A percentile compares a stretch with the other conserved stretches of the same genome.
Evolutionary conservation across 2,113 vertebrate genomes (phyloP).

Genomic region (Hyaena hyaena): DNA sequence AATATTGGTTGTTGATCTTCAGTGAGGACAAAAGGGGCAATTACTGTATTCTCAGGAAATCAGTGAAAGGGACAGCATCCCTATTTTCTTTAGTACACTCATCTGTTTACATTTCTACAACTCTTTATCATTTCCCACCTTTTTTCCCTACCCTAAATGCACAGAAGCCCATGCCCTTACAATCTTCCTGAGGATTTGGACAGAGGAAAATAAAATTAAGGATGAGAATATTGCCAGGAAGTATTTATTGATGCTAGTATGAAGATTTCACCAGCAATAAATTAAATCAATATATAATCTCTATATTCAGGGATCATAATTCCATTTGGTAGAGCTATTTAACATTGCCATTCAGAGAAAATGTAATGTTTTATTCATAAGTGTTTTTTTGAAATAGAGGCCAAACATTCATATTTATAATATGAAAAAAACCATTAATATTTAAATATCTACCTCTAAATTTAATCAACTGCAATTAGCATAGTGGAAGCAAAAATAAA

Average conservation of each 20-base stretch:
- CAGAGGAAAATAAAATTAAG: constrained; percentile 33
- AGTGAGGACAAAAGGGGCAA: background rate
- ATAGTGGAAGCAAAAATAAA: constrained; percentile 72
- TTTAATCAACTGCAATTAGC: constrained; percentile 77
- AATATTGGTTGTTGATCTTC: background rate
- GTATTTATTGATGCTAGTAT: constrained; percentile 68
- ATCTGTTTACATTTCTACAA: background rate
- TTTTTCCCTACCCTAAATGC: background rate
- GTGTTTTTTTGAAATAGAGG: constrained; percentile 70
- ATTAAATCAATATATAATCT: constrained; percentile 75
- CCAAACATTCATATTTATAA: constrained; percentile 76
- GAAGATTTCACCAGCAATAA: constrained; percentile 66
- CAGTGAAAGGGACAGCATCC: background rate
- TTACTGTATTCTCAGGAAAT: background rate
- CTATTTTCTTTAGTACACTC: background rate
- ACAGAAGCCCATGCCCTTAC: background rate
- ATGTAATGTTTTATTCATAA: constrained; percentile 78
- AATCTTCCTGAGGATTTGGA: background rate
- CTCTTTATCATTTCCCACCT: background rate
- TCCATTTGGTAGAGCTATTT: constrained; percentile 71
- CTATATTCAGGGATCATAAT: constrained; percentile 65
- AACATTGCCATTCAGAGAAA: constrained; percentile 67
- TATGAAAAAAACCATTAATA: constrained; percentile 73
- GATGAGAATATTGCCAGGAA: constrained; percentile 49
- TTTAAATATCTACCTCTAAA: constrained; percentile 74